A percentile compares a stretch with the other conserved stretches of the same genome.
Evolutionary conservation across 1,140 invertebrate genomes (phyloP).

Genomic region (Cyclargus thomasi): DNA sequence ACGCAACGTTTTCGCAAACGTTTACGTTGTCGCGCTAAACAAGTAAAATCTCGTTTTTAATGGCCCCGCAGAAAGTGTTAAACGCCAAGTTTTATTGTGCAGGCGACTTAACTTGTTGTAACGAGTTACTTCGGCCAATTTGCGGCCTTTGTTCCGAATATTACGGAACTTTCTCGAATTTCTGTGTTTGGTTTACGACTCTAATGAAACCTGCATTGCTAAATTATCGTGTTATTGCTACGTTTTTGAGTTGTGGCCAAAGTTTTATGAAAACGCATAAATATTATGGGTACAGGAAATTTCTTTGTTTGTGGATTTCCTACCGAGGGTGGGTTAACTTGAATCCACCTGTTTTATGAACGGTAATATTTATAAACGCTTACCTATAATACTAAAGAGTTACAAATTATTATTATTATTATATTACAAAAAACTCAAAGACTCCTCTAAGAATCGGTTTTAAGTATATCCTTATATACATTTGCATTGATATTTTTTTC

Average conservation of each 20-base stretch:
- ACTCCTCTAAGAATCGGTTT: too few species aligned
- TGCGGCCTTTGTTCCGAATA: conserved; percentile 45
- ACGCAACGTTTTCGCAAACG: too few species aligned
- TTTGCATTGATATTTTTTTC: too few species aligned
- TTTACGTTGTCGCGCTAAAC: too few species aligned
- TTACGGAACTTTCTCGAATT: conserved; percentile 34
- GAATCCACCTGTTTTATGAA: too few species aligned
- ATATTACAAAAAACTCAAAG: too few species aligned
- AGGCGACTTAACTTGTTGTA: conserved; percentile 55
- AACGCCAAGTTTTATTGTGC: conserved; percentile 54
- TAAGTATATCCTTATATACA: too few species aligned
- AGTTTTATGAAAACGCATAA: background rate
- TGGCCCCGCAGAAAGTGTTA: conserved; percentile 41
- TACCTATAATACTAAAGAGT: too few species aligned
- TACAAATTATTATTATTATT: too few species aligned
- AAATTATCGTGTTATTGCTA: background rate
- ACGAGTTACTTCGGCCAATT: conserved; percentile 43
- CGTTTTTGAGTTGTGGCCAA: background rate
- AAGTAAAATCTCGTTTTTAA: conserved; percentile 7
- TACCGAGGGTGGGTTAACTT: too few species aligned
- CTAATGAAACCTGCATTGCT: background rate
- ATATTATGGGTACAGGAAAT: conserved; percentile 1
- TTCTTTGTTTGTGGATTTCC: background rate
- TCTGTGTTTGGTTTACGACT: background rate
- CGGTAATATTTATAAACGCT: too few species aligned